A percentile compares a stretch with the other conserved stretches of the same genome.
Conservation (phyloP, 2,797 vertebrate species). For the Molossus alvarezi region DNA sequence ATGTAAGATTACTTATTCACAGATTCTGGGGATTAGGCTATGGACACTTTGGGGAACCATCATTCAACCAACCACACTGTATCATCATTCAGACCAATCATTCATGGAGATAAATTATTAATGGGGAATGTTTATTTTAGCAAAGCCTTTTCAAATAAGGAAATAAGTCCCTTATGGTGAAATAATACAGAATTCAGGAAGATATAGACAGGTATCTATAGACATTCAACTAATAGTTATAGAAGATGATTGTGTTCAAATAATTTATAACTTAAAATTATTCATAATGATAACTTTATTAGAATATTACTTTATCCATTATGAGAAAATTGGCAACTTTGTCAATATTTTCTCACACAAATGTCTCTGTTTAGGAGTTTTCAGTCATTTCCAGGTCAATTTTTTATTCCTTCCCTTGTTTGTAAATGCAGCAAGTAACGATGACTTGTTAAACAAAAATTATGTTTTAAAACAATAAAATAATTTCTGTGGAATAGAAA, state of each 20-base stretch:
- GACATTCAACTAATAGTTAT: not conserved
- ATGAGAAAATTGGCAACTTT: not conserved
- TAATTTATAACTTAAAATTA: not conserved
- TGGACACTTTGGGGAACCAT: no score
- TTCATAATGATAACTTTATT: slow-evolving; percentile 25
- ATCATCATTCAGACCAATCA: not conserved
- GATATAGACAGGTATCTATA: not conserved
- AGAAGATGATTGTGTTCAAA: not conserved
- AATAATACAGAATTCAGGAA: not conserved
- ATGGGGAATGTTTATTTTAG: not conserved
- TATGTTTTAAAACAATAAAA: slow-evolving; percentile 25
- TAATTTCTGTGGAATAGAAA: not conserved
- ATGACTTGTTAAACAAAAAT: not conserved
- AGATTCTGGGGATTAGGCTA: no score
- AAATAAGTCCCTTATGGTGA: not conserved
- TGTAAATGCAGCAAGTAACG: not conserved
- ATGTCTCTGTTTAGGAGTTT: not conserved
- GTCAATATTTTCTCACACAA: slow-evolving; percentile 34
- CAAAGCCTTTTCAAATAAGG: not conserved
- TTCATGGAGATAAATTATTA: not conserved
- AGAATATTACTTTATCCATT: not conserved
- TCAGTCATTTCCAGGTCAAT: not conserved
- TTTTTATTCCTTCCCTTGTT: not conserved
- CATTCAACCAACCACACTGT: not conserved
- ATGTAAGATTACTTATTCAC: not conserved